Evolutionary conservation across 2,888 invertebrate species (phyloP), one percentile per base, ranked within the genome.

Genomic region (Agrotis exclamationis): DNA sequence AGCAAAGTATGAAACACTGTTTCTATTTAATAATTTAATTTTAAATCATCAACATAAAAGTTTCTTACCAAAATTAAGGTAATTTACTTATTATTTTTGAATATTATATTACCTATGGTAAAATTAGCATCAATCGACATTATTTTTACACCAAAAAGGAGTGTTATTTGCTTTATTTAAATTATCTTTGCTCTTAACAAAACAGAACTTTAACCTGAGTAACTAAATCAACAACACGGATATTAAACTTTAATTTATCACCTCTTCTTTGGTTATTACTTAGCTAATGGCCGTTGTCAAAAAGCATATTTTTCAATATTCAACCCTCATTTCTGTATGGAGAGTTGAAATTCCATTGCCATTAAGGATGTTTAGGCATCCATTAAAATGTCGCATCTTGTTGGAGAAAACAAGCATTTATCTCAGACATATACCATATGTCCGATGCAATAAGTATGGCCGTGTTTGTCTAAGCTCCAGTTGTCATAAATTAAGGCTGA

Each of bases 401-500:
- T 33, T 56, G 3, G 13, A 33, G 56, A n/a, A 33, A 33, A 14
- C 33, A 39, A 13, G 33, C 33, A 56, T 33, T 56, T 6, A 70
- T 53, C 33, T 45, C 33, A 45, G 65, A 66, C 63, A 58, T 50
- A 47, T 33, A 1, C 59, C 63, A 28, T 54, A 64, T 60, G 72
- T 54, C 67, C 11, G 13, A 54, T 60, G 59, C 39, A 20, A 20
- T 51, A 20, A 24, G 67, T 68, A 76, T 67, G 22, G 48, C 62
- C 47, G 51, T 68, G 68, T 80, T 80, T 76, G 56, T 59, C 54
- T 59, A 44, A 63, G 51, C 68, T 56, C 13, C 16, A 59, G 39
- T 48, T 63, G 54, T 63, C 68, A 59, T 79, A 80, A 79, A 76
- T 79, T 76, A 79, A 63, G 16, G 14, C 20, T 79, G 76, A 72